phyloP scores from a whole-genome alignment of 2,888 invertebrate species.

The Eristalis arbustorum region DNA sequence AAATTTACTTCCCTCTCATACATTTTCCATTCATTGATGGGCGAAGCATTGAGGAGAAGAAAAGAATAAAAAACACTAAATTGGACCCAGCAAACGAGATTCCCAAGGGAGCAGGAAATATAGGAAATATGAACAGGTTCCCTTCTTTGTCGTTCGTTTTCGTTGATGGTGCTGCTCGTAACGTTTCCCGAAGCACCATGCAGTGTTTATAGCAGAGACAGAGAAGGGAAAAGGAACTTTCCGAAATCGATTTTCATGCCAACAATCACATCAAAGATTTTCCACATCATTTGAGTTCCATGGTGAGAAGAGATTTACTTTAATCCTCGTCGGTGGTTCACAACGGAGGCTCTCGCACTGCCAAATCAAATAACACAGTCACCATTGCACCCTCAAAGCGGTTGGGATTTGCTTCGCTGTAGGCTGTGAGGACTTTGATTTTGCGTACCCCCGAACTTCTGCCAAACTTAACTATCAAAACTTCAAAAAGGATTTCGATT shows the following conservation, averaged over 20 bases:
- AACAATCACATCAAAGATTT: conserved; percentile 56
- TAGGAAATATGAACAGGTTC: conserved; percentile 51
- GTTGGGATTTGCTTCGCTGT: conserved; percentile 25
- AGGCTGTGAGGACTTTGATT: conserved; percentile 14
- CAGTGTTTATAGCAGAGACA: neutral
- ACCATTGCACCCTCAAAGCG: neutral
- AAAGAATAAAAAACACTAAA: conserved; percentile 11
- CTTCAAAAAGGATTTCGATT: conserved; percentile 12
- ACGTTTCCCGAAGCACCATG: neutral
- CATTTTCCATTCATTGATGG: neutral
- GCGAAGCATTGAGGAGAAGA: neutral
- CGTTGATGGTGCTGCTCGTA: conserved; percentile 7
- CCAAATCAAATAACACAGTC: neutral
- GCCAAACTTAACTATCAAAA: neutral
- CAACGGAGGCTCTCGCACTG: neutral
- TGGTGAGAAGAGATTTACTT: conserved; percentile 53
- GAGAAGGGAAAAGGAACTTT: conserved; percentile 33
- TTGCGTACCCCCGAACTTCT: neutral
- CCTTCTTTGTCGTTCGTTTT: conserved; percentile 6
- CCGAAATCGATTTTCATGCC: conserved; percentile 53
- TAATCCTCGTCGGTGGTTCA: conserved; percentile 13
- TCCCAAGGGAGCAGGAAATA: conserved; percentile 43
- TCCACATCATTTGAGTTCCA: conserved; percentile 51
- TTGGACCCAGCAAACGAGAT: conserved; percentile 42
- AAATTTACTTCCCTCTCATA: conserved; percentile 26